phyloP scores from a whole-genome alignment of 2,113 vertebrate genomes.

The Pelusios castaneus region DNA sequence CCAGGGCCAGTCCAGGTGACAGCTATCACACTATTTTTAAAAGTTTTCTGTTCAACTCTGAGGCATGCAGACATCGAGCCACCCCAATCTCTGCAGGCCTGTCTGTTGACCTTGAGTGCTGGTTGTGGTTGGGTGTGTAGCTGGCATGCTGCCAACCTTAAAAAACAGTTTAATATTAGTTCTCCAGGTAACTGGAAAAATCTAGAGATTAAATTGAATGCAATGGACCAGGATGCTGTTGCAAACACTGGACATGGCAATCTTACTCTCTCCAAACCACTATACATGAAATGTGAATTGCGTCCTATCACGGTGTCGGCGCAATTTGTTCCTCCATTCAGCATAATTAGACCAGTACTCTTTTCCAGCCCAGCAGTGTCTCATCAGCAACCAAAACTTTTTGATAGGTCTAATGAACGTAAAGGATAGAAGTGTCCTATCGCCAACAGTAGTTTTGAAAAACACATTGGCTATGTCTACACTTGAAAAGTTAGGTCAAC shows the following conservation, averaged over 20 bases:
- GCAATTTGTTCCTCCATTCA: not conserved
- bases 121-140: rapidly evolving
- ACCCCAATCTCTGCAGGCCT: not conserved
- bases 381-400: not conserved
- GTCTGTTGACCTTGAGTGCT: not conserved
- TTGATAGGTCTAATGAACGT: not conserved
- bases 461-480: no score
- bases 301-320: not conserved
- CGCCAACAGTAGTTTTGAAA: not conserved
- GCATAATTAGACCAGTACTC: not conserved
- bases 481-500: no score
- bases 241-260: not conserved
- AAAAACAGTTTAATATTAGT: not conserved
- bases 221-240: not conserved
- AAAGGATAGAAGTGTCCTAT: not conserved
- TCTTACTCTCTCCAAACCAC: not conserved
- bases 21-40: not conserved
- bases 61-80: not conserved
- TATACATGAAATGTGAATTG: not conserved
- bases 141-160: not conserved
- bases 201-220: not conserved
- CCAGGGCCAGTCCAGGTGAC: not conserved
- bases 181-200: not conserved
- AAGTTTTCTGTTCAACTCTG: not conserved
- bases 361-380: not conserved